Conservation (phyloP, 2,888 invertebrate species). For the Lingula anatina region DNA sequence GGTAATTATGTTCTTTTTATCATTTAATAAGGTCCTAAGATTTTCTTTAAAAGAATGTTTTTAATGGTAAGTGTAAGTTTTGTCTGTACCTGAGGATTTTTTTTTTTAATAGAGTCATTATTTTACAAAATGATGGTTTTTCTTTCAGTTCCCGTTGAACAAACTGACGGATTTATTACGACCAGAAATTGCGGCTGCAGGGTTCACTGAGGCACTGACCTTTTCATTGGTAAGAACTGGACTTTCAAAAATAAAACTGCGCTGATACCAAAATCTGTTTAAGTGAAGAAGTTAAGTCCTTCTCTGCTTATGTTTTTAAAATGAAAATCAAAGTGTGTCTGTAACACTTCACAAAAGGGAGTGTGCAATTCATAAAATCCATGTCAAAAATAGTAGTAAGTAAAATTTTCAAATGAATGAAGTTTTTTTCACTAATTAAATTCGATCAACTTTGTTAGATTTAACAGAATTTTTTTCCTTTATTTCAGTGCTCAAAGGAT, state of each 20-base stretch:
- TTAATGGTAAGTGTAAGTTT: no score
- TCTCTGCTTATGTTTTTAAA: no score
- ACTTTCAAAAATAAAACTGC: no score
- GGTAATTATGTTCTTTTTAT: no score
- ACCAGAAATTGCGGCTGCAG: slow-evolving; percentile 79
- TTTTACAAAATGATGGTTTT: slow-evolving; percentile 2
- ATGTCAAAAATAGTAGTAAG: no score
- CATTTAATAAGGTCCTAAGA: no score
- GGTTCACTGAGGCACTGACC: slow-evolving; percentile 93
- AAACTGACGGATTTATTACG: slow-evolving; percentile 88
- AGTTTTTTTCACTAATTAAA: background rate
- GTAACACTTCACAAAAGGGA: no score
- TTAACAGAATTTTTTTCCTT: background rate
- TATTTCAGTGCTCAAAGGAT: slow-evolving; percentile 77
- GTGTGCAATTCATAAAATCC: no score
- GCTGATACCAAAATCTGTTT: no score
- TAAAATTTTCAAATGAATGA: background rate
- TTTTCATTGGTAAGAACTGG: slow-evolving; percentile 65
- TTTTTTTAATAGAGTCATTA: background rate
- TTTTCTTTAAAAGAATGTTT: no score
- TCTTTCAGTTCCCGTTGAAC: slow-evolving; percentile 72
- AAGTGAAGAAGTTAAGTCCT: no score
- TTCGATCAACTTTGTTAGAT: background rate
- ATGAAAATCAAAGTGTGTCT: no score
- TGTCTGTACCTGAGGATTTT: background rate